Base-by-base conservation (phyloP, 2,888 invertebrate genomes). In the Leptopilina drosophilae region DNA sequence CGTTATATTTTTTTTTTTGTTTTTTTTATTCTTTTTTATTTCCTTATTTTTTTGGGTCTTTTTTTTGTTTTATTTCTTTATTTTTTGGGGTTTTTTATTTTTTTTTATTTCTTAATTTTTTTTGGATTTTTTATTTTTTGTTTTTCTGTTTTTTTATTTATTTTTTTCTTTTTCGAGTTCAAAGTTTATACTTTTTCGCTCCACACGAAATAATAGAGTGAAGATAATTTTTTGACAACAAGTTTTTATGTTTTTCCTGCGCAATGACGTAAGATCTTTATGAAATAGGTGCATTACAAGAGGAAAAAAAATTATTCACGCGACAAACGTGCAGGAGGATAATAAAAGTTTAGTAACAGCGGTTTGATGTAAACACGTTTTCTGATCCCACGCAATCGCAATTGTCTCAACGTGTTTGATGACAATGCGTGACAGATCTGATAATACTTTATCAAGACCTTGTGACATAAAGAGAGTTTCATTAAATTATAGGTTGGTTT, bases 341-440 rank as follows among this genome's bases (percentile, higher is more conserved):
- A 64, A 64, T 64, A 62, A 62, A 62, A 62, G 62, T 64, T 64
- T 26, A 33, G 33, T 33, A 64, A 64, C 64, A 40, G 11, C 12
- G 33, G 64, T 26, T 64, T 64, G 26, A 14, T 26, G 64, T 64
- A 64, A 64, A 64, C 64, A 64, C 12, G 64, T 64, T 64, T 64
- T 40, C 14, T 26, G 64, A 64, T 64, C 64, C 64, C 64, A 64
- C 64, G 64, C 64, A 64, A 12, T 40, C 33, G 64, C 33, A 33
- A 64, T 64, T 64, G 64, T 64, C 64, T 26, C 14, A 64, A 64
- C 40, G 40, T 33, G 64, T 64, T 40, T 64, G 12, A 64, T 64
- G 40, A 64, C 64, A 64, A 64, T 64, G 64, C 64, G 64, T 64
- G 64, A 64, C 64, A 64, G 33, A 64, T 64, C 64, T 40, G 26